Base-by-base conservation (phyloP, 2,113 vertebrate species). In the Cyprinodon brontotheroides region DNA sequence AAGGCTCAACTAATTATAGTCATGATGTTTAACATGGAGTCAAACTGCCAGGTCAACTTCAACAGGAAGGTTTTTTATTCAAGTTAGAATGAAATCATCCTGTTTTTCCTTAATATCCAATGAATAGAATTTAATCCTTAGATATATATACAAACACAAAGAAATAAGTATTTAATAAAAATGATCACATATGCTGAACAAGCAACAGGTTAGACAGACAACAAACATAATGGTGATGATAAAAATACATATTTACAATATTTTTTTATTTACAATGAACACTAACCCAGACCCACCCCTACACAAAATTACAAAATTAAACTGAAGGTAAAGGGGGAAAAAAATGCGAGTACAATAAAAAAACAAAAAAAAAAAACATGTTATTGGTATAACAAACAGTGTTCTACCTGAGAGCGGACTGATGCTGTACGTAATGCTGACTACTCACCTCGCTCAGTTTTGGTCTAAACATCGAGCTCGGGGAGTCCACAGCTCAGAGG, bases 401-500 rank as follows among this genome's bases (percentile, higher is more conserved):
- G 4, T 65, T 67, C 57, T 75, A 75, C 70, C 63, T 71, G 77
- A 7, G 50, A 45, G 15, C 61, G 47, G 13, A 2, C 10, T 3
- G 41, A 71, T 57, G 45, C 47, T 43, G 65, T 74, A 79, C 50
- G 8, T 4, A 22, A 59, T 50, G 43, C 65, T 17, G 17, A 43
- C n/a, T 20, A 37, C 36, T 22, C 74, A 1, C 3, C 11, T 29
- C 7, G 22, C n/a, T 13, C 20, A 38, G 37, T 29, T 14, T 43
- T 40, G 40, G 5, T 60, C 38, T 4, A 20, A 61, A 5, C 0
- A 10, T 48, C 22, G 59, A 6, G 50, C 20, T 73, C 63, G 84
- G 4, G 64, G 53, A 2, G 59, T 64, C 96, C 97, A 98, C 71
- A 96, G 81, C 65, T 95, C 95, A n/a, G 89, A 94, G 71, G 96